phyloP scores from a whole-genome alignment of 2,113 vertebrate species.

The Muscicapa adusta region DNA sequence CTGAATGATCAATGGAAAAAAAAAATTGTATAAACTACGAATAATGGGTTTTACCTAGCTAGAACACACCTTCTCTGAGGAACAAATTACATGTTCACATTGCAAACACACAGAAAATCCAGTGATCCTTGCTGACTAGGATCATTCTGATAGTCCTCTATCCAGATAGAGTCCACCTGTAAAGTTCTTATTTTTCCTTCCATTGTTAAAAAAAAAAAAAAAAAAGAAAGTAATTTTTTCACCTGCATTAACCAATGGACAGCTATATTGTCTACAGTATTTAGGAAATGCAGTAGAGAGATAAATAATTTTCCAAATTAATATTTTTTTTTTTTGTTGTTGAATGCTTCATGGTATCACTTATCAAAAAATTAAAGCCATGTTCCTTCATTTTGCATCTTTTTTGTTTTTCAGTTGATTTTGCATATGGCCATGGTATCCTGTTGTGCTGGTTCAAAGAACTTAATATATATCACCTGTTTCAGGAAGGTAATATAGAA shows the following conservation, averaged over 20 bases:
- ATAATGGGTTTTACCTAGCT: neutral
- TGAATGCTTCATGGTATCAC: neutral
- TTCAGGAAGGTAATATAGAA: neutral
- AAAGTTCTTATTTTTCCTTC: neutral
- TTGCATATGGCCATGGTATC: neutral
- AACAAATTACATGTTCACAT: neutral
- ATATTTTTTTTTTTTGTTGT: neutral
- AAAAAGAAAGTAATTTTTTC: neutral
- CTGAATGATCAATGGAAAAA: neutral
- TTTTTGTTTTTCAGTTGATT: neutral
- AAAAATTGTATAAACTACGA: neutral
- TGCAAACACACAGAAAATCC: neutral
- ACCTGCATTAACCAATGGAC: neutral
- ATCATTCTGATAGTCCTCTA: neutral
- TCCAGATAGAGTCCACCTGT: neutral
- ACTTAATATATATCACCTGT: neutral
- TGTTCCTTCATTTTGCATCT: neutral
- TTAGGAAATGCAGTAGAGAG: accelerated
- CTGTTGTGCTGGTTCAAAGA: neutral
- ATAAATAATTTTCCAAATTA: neutral
- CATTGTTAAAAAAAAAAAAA: neutral
- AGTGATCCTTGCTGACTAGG: neutral
- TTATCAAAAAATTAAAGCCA: neutral
- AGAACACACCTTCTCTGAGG: neutral
- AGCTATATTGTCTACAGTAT: neutral